Percentiles rank a stretch among this genome's conserved stretches.
Conservation (phyloP, 2,113 vertebrate genomes). For the Lichenostomus cassidix region DNA sequence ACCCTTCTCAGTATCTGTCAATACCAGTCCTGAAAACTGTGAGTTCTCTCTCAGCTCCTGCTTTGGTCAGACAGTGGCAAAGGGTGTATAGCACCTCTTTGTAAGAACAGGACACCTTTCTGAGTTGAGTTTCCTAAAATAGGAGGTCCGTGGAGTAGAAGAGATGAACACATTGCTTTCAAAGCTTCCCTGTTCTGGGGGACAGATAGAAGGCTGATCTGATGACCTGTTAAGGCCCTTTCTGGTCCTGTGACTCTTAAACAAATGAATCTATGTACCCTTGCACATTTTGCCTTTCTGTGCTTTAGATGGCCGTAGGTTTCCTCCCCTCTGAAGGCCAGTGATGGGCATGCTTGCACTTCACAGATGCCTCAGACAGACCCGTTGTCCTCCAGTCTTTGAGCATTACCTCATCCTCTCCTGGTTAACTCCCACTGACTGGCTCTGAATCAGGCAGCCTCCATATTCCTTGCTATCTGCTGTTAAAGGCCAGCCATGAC, state of each 20-base stretch:
- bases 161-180: background rate
- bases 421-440: slow-evolving; percentile 38
- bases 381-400: background rate
- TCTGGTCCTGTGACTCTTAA: background rate
- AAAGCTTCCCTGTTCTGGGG: background rate
- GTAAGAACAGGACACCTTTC: background rate
- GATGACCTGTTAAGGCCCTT: background rate
- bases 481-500: slow-evolving; percentile 53
- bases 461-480: slow-evolving; percentile 33
- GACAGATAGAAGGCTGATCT: background rate
- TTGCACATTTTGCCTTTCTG: background rate
- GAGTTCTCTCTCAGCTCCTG: background rate
- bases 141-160: background rate
- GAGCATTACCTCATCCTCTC: slow-evolving; percentile 66
- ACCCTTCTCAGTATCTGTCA: background rate
- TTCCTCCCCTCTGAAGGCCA: background rate
- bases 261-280: background rate
- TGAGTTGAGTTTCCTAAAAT: background rate
- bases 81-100: background rate
- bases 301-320: background rate
- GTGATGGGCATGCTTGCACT: rapidly evolving
- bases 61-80: background rate
- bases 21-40: background rate
- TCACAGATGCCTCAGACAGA: background rate
- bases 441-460: slow-evolving; percentile 48